Evolutionary conservation across 2,888 invertebrate species (phyloP).

Genomic region (Seladonia tumulorum): DNA sequence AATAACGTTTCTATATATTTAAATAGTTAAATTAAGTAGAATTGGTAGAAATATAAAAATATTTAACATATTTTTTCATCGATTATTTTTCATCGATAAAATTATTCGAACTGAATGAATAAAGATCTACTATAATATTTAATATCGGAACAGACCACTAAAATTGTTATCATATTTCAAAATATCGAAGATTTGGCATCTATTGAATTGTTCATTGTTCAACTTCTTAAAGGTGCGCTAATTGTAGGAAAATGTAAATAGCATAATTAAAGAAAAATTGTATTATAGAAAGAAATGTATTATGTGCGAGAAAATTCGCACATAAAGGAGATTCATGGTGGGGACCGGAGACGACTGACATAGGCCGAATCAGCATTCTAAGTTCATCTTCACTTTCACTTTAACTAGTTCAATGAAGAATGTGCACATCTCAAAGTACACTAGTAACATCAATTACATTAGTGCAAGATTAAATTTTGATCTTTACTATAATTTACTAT

Average conservation of each 20-base stretch:
- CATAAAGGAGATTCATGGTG: slow-evolving; percentile 12
- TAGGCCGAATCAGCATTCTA: slow-evolving; percentile 56
- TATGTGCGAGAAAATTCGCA: neutral
- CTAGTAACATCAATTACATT: slow-evolving; percentile 1
- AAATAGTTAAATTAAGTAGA: too few species aligned
- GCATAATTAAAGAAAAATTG: neutral
- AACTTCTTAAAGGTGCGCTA: neutral
- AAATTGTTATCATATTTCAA: neutral
- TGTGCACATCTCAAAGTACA: slow-evolving; percentile 4
- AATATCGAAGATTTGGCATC: neutral
- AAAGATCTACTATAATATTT: neutral
- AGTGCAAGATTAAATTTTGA: neutral
- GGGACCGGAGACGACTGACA: neutral
- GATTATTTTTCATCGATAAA: neutral
- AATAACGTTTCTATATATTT: too few species aligned
- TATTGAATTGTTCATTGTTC: neutral
- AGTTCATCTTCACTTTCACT: slow-evolving; percentile 78
- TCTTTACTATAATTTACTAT: neutral
- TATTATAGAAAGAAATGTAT: too few species aligned
- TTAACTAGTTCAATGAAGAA: slow-evolving; percentile 65
- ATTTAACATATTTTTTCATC: too few species aligned
- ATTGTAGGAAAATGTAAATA: neutral
- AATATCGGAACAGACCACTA: neutral
- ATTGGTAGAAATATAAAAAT: neutral
- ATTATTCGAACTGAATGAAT: neutral